These are phyloP conservation scores for Pseudococcus viburni DNA, from an alignment of 2,888 invertebrate genomes.

Conservation along the genomic window DNA sequence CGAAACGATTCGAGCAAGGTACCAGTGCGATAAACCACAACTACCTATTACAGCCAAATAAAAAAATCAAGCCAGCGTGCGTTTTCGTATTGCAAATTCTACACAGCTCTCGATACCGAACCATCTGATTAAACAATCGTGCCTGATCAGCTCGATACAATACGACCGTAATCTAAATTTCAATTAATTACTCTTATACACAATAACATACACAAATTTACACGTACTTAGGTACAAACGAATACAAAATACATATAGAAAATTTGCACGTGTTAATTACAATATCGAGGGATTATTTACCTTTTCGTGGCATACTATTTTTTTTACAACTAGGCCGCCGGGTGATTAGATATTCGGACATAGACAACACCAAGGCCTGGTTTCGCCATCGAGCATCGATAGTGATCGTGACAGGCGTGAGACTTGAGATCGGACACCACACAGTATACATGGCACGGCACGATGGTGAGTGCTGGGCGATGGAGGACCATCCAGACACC, in stretches of 20 bases:
- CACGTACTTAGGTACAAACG: not conserved
- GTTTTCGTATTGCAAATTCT: not conserved
- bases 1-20: not conserved
- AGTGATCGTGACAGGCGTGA: not conserved
- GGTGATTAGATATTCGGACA: not conserved
- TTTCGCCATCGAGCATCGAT: not conserved
- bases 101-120: not conserved
- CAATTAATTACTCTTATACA: not conserved
- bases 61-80: not conserved
- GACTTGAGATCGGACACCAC: constrained; percentile 1
- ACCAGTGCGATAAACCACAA: not conserved
- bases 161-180: not conserved
- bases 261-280: constrained; percentile 58
- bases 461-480: constrained; percentile 3
- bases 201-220: not conserved
- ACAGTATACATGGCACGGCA: not conserved
- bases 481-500: not conserved
- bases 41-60: not conserved
- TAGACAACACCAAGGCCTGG: not conserved
- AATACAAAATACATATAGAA: constrained; percentile 34
- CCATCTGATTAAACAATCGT: not conserved
- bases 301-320: constrained; percentile 61
- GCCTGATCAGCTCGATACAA: not conserved
- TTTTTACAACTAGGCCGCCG: not conserved
- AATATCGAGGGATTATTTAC: constrained; percentile 65